These are phyloP conservation scores for Isaurus tuberculatus DNA, from an alignment of 92 coral and sea anemone genomes.

Conservation along the genomic window DNA sequence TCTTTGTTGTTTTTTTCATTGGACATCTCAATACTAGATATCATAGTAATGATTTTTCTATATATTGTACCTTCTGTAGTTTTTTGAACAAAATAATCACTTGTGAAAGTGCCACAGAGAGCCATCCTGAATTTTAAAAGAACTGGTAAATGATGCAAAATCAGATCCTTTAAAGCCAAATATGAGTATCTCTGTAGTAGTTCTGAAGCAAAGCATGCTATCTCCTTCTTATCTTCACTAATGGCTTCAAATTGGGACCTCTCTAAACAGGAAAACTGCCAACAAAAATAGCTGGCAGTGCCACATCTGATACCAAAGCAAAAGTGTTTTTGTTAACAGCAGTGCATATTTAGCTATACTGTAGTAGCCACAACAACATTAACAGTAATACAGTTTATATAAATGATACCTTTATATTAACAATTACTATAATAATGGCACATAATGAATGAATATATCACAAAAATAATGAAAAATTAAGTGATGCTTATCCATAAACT, in stretches of 20 bases:
- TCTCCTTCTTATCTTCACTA: neutral
- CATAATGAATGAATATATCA: too few species aligned
- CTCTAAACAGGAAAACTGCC: conserved; percentile 28
- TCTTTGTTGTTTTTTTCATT: too few species aligned
- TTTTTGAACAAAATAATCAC: conserved; percentile 37
- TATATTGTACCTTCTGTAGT: conserved; percentile 27
- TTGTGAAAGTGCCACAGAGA: conserved; percentile 14
- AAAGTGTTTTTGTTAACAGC: neutral
- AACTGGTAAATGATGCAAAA: conserved; percentile 12
- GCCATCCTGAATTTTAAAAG: neutral
- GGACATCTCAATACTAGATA: too few species aligned
- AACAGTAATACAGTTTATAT: neutral
- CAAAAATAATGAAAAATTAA: too few species aligned
- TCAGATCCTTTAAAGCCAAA: neutral
- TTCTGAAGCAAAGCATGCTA: conserved; percentile 24
- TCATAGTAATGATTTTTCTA: too few species aligned
- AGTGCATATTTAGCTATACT: too few species aligned
- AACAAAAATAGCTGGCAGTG: conserved; percentile 31
- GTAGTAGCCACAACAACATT: neutral
- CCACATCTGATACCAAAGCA: conserved; percentile 4
- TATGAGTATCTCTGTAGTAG: conserved; percentile 32
- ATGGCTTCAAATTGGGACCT: neutral
- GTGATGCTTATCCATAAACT: too few species aligned
- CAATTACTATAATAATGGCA: too few species aligned
- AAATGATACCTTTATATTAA: too few species aligned